Conservation (phyloP, 1,140 invertebrate species). For the Mercenaria mercenaria region DNA sequence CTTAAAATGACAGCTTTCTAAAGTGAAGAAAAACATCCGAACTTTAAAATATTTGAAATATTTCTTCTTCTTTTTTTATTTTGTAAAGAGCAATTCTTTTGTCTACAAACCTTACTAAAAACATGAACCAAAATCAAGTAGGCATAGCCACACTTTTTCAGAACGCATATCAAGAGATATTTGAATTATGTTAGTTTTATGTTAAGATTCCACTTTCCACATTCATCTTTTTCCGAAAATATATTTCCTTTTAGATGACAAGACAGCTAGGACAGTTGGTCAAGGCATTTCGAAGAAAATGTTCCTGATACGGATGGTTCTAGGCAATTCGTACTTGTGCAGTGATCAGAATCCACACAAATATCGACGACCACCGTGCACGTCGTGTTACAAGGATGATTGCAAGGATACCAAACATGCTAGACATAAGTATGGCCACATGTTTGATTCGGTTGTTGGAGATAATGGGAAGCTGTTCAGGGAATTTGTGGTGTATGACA, state of each 20-base stretch:
- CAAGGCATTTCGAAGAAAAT: slow-evolving; percentile 40
- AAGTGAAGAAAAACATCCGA: too few relatives aligned
- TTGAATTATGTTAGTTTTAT: too few relatives aligned
- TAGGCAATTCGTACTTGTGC: slow-evolving; percentile 57
- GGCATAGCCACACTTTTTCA: too few relatives aligned
- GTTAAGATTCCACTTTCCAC: too few relatives aligned
- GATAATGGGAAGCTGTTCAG: slow-evolving; percentile 76
- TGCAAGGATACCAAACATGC: slow-evolving; percentile 15
- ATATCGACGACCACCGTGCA: slow-evolving; percentile 61
- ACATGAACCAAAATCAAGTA: too few relatives aligned
- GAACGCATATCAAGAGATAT: too few relatives aligned
- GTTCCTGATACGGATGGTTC: slow-evolving; percentile 65
- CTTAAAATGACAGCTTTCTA: too few relatives aligned
- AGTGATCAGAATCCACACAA: slow-evolving; percentile 40
- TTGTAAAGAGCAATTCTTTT: too few relatives aligned
- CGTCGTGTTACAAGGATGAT: slow-evolving; percentile 21
- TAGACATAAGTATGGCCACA: background rate
- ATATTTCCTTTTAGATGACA: slow-evolving; percentile 51
- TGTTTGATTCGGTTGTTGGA: slow-evolving; percentile 75
- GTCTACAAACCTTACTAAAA: too few relatives aligned
- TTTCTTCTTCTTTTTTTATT: too few relatives aligned
- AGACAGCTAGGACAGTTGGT: background rate
- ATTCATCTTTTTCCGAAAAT: too few relatives aligned
- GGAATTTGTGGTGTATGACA: slow-evolving; percentile 80
- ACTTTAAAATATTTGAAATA: too few relatives aligned